Evolutionary conservation across 2,888 invertebrate genomes (phyloP), one percentile per base, ranked within the genome.

Genomic region (Drosophila infuscata): DNA sequence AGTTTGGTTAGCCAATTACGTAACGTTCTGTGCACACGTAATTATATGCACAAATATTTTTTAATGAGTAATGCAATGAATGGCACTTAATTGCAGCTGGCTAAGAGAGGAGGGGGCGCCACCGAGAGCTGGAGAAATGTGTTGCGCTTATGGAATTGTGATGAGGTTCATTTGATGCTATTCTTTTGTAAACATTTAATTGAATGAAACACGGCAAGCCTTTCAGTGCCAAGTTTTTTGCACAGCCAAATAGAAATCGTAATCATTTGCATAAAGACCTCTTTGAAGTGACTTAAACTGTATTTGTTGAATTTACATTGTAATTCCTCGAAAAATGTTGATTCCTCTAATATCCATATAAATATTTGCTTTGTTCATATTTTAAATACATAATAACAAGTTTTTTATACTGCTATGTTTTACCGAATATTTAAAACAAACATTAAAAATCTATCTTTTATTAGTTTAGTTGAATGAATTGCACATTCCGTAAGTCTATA

Each of bases 11-110:
- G 36, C 30, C 48, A 49, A 33, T 60, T 32, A 57, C 57, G 54
- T 66, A 43, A 25, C 62, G 52, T 33, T 62, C 75, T 70, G 49
- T 66, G 65, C 69, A 61, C 73, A 77, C 81, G 79, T 86, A 84
- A 84, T 86, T 86, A 79, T 71, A 83, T 83, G 74, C 87, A 83
- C 73, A 85, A 86, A 83, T 82, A 87, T 80, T 88, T 79, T 81
- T 76, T 88, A 88, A 85, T 87, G 83, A 88, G 88, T 79, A 79
- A 48, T 75, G 84, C 81, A 79, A 77, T 86, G 82, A 88, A 83
- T 87, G 70, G 60, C 65, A 78, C 78, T 83, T 83, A 83, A 81
- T 87, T 81, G 58, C 79, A 77, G 12, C 49, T 38, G 17, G n/a
- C 29, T 8, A 49, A 25, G 9, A 17, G 9, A 29, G 58, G 38